phyloP scores from a whole-genome alignment of 2,888 invertebrate genomes.

The Calliopum simillimum region DNA sequence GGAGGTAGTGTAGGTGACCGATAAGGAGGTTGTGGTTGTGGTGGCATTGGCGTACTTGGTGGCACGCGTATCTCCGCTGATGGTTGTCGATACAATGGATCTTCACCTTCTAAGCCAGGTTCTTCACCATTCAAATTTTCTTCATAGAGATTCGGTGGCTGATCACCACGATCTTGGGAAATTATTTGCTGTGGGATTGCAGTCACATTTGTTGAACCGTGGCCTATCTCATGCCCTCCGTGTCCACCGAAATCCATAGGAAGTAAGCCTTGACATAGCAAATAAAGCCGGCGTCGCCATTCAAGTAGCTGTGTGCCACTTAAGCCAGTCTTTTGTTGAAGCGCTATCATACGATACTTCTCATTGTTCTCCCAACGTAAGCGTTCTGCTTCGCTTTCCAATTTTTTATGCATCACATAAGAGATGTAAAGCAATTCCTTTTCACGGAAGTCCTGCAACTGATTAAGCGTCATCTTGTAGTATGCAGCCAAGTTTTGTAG shows the following conservation, averaged over 20 bases:
- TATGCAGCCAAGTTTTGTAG: constrained; percentile 55
- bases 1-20: constrained; percentile 28
- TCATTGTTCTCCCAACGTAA: constrained; percentile 54
- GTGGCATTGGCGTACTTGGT: constrained; percentile 38
- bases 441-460: constrained; percentile 60
- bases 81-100: constrained; percentile 43
- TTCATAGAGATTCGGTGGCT: constrained; percentile 63
- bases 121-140: constrained; percentile 61
- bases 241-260: constrained; percentile 50
- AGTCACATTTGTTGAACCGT: constrained; percentile 53
- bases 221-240: constrained; percentile 52
- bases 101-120: constrained; percentile 49
- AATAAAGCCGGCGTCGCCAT: constrained; percentile 61
- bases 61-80: constrained; percentile 40
- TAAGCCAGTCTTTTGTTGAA: constrained; percentile 51
- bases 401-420: constrained; percentile 57
- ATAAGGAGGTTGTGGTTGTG: constrained; percentile 2
- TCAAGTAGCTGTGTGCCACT: constrained; percentile 51
- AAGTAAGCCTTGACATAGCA: constrained; percentile 59
- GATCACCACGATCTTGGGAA: constrained; percentile 65
- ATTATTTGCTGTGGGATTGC: constrained; percentile 49
- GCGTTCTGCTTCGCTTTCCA: constrained; percentile 49
- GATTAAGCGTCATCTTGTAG: constrained; percentile 56
- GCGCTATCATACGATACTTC: constrained; percentile 46
- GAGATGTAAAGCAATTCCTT: constrained; percentile 57